A percentile compares a stretch with the other conserved stretches of the same genome.
Conservation (phyloP, 2,797 vertebrate species). For the Hippocampus kuda region DNA sequence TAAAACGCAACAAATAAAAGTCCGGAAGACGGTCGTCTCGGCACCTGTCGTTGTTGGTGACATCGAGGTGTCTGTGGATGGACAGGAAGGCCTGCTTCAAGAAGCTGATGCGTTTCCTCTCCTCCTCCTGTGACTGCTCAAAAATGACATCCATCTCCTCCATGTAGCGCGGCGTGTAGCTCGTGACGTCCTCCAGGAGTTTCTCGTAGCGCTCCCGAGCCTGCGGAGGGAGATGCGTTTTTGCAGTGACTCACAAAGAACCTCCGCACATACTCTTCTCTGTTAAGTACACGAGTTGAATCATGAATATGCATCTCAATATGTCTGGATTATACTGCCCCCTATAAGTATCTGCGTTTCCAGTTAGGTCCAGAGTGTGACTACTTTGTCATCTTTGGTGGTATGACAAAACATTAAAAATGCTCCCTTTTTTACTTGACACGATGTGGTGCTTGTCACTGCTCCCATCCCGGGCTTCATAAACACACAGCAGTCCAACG, state of each 20-base stretch:
- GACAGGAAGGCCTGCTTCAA: conserved; percentile 74
- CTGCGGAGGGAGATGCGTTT: conserved; percentile 34
- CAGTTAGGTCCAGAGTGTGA: too few relatives aligned
- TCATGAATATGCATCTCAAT: too few relatives aligned
- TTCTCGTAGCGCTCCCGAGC: conserved; percentile 69
- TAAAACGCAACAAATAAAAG: too few relatives aligned
- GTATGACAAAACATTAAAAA: too few relatives aligned
- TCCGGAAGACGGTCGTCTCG: not conserved
- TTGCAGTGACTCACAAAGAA: conserved; percentile 24
- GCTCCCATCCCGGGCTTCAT: conserved; percentile 34
- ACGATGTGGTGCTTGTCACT: conserved; percentile 21
- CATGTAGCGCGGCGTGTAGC: conserved; percentile 79
- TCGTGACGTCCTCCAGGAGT: conserved; percentile 68
- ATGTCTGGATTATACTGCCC: too few relatives aligned
- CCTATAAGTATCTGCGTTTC: too few relatives aligned
- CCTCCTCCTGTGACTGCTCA: conserved; percentile 76
- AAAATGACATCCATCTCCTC: conserved; percentile 83
- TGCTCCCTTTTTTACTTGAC: not conserved
- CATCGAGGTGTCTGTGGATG: conserved; percentile 74
- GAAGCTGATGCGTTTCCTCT: conserved; percentile 75
- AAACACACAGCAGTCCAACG: conserved; percentile 45
- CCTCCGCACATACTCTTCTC: too few relatives aligned
- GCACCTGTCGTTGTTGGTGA: conserved; percentile 74
- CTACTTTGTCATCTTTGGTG: too few relatives aligned
- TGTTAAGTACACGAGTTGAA: too few relatives aligned